phyloP scores from a whole-genome alignment of 2,797 vertebrate genomes.

The Gymnoscopelus braueri region DNA sequence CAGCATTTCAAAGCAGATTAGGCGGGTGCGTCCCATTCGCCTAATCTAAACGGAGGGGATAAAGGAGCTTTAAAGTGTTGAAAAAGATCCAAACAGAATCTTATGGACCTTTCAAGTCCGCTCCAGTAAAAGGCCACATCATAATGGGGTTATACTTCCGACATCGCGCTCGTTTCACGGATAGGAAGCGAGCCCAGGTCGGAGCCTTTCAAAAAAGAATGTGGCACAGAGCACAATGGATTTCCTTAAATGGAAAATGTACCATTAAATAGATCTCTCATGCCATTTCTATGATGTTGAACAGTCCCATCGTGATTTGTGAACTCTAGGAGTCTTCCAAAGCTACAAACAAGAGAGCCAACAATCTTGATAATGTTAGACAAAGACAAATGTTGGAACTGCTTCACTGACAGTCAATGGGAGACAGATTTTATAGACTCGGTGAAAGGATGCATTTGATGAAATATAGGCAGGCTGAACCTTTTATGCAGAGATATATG shows the following conservation, averaged over 20 bases:
- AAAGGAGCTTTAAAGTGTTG: constrained; percentile 45
- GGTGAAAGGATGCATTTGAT: background rate
- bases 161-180: background rate
- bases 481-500: background rate
- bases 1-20: constrained; percentile 65
- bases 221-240: background rate
- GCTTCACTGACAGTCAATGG: background rate
- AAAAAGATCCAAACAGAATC: constrained; percentile 42
- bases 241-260: background rate
- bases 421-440: background rate
- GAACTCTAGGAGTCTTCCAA: background rate
- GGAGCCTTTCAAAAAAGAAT: background rate
- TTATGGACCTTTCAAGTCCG: constrained; percentile 31
- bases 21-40: constrained; percentile 31
- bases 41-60: constrained; percentile 62
- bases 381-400: background rate
- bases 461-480: background rate
- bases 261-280: background rate
- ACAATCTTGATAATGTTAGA: background rate
- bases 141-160: constrained; percentile 18
- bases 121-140: constrained; percentile 27
- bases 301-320: background rate
- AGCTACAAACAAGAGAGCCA: background rate
- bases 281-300: background rate
- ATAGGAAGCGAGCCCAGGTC: background rate